phyloP scores from a whole-genome alignment of 2,797 vertebrate species.

The Aulostomus chinensis region DNA sequence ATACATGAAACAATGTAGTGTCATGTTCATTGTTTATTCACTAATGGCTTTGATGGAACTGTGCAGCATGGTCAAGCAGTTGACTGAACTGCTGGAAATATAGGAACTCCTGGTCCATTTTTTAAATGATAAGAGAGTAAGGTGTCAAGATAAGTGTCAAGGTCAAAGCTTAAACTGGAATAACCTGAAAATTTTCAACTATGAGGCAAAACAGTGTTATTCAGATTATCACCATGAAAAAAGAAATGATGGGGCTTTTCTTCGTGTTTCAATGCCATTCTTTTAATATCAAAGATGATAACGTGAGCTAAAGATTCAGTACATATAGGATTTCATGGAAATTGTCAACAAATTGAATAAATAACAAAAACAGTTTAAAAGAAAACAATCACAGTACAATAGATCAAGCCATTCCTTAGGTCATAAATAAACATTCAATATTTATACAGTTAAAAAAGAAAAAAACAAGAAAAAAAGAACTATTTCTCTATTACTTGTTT shows the following conservation, averaged over 20 bases:
- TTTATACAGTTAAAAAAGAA: constrained; percentile 50
- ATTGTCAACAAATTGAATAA: constrained; percentile 71
- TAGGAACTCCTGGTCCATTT: no score
- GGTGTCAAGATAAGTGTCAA: no score
- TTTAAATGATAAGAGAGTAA: no score
- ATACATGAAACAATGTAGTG: no score
- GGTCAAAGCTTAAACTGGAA: no score
- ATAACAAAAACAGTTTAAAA: constrained; percentile 64
- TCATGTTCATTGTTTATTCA: no score
- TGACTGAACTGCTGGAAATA: no score
- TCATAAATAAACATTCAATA: constrained; percentile 72
- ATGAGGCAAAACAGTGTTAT: neutral
- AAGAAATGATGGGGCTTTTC: constrained; percentile 5
- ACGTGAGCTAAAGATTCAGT: constrained; percentile 55
- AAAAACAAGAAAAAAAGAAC: constrained; percentile 52
- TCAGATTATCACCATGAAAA: neutral
- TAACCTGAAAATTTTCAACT: no score
- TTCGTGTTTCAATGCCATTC: constrained; percentile 39
- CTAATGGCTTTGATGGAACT: no score
- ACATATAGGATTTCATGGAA: constrained; percentile 62
- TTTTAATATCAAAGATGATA: constrained; percentile 73
- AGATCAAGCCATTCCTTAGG: constrained; percentile 77
- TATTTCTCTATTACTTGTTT: constrained; percentile 54
- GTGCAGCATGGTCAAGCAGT: no score
- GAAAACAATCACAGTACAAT: constrained; percentile 66